Evolutionary conservation across 2,888 invertebrate species (phyloP).

Genomic region (Lithophane ornitopus): DNA sequence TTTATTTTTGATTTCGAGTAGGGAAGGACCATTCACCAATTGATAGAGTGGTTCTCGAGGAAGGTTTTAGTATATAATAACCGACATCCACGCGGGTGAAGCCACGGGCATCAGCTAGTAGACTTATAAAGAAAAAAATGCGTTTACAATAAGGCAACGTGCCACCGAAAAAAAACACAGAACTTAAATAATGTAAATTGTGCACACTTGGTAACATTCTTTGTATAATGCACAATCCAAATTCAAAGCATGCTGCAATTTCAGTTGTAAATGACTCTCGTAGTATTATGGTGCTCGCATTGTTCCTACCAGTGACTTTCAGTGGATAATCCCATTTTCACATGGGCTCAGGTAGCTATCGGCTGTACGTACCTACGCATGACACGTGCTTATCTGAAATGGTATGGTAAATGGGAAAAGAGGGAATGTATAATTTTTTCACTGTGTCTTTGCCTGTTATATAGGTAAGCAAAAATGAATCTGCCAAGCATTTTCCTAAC

Average conservation of each 20-base stretch:
- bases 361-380: not conserved
- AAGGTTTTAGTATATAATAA: too few species aligned
- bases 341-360: slow-evolving; percentile 2
- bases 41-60: too few species aligned
- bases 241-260: slow-evolving; percentile 39
- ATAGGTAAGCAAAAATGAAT: too few species aligned
- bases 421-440: not conserved
- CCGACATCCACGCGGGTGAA: too few species aligned
- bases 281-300: slow-evolving; percentile 1
- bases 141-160: not conserved
- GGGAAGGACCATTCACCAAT: not conserved
- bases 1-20: slow-evolving; percentile 58
- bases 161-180: not conserved
- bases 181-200: slow-evolving; percentile 11
- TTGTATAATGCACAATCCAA: slow-evolving; percentile 1
- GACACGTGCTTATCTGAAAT: not conserved
- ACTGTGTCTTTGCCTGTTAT: too few species aligned
- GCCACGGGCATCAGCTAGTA: too few species aligned
- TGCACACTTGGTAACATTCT: not conserved
- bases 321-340: slow-evolving; percentile 7
- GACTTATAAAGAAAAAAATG: too few species aligned
- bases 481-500: too few species aligned
- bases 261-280: slow-evolving; percentile 13
- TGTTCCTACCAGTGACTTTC: not conserved
- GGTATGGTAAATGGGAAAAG: not conserved